Evolutionary conservation across 2,888 invertebrate species (phyloP).

Genomic region (Apantesis nais): DNA sequence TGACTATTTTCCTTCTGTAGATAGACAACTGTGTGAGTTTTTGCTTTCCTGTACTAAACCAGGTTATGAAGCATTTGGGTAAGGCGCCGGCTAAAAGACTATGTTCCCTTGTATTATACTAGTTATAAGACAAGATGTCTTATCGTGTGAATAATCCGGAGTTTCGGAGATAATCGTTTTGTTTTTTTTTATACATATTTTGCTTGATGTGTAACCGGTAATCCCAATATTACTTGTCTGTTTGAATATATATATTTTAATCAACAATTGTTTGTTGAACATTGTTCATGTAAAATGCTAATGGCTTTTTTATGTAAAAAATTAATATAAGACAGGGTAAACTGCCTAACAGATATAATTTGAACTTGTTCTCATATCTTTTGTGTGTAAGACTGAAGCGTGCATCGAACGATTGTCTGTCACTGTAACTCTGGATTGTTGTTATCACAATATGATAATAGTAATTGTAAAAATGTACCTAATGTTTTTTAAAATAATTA

Average conservation of each 20-base stretch:
- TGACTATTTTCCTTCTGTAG: neutral
- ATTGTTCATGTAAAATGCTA: constrained; percentile 8
- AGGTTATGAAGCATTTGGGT: constrained; percentile 30
- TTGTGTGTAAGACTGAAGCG: constrained; percentile 49
- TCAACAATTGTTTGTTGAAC: constrained; percentile 4
- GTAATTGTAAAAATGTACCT: constrained; percentile 78
- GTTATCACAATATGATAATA: constrained; percentile 64
- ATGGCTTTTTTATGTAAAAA: constrained; percentile 7
- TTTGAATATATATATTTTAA: constrained; percentile 4
- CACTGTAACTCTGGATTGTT: constrained; percentile 77
- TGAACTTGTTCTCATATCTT: constrained; percentile 30
- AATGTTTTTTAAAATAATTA: constrained; percentile 72
- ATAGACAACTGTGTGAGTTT: constrained; percentile 23
- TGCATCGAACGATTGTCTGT: constrained; percentile 55
- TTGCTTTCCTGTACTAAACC: constrained; percentile 28
- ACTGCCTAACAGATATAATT: constrained; percentile 20
- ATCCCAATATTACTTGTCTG: neutral
- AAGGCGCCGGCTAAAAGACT: constrained; percentile 48
- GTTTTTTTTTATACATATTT: constrained; percentile 43
- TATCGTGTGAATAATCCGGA: constrained; percentile 68
- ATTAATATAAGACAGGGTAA: constrained; percentile 10
- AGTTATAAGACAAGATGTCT: constrained; percentile 53
- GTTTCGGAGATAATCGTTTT: constrained; percentile 62
- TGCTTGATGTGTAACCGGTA: constrained; percentile 24
- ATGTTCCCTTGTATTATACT: constrained; percentile 63